phyloP scores from a whole-genome alignment of 2,113 vertebrate genomes.

The Kobus ellipsiprymnus region DNA sequence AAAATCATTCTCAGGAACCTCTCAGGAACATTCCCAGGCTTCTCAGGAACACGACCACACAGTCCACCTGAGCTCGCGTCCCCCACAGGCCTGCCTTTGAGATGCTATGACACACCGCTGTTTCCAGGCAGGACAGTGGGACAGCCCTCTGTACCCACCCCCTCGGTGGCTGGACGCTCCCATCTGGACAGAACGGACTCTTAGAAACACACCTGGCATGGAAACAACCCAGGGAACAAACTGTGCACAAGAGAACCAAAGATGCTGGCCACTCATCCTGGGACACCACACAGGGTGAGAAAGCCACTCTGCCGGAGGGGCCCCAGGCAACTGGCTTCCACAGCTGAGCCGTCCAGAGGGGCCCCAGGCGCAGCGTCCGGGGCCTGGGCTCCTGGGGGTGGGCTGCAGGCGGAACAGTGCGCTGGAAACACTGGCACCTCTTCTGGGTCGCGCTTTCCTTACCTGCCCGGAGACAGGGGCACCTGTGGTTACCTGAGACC shows the following conservation, averaged over 20 bases:
- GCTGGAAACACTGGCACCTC: background rate
- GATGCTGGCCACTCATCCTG: rapidly evolving
- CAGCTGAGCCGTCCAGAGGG: background rate
- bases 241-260: background rate
- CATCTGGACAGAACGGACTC: rapidly evolving
- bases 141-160: background rate
- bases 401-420: background rate
- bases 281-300: background rate
- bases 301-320: background rate
- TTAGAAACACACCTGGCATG: background rate
- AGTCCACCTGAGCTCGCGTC: background rate
- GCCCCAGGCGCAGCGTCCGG: rapidly evolving
- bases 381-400: background rate
- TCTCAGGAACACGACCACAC: rapidly evolving
- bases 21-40: background rate
- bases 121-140: background rate
- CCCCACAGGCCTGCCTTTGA: background rate
- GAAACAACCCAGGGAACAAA: background rate
- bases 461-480: background rate
- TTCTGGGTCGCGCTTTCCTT: rapidly evolving
- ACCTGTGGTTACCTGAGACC: background rate
- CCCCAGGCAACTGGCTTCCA: rapidly evolving
- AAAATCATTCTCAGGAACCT: background rate
- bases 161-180: rapidly evolving
- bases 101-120: rapidly evolving